A percentile compares a stretch with the other conserved stretches of the same genome.
Evolutionary conservation across 2,113 vertebrate species (phyloP).

Genomic region (Chloebia gouldiae): DNA sequence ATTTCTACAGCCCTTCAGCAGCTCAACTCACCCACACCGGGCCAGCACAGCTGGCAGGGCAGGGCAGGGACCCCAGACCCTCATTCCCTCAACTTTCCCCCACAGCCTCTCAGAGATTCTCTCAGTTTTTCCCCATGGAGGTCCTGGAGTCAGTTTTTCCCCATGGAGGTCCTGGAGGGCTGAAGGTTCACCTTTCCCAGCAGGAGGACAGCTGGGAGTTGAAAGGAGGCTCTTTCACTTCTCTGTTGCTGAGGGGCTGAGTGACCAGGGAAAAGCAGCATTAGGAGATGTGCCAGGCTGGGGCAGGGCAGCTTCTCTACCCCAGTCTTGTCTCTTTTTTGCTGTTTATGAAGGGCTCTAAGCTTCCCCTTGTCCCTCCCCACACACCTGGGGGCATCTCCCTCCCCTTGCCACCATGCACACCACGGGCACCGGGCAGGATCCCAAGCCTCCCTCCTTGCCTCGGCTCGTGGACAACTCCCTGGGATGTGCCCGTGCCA

Average conservation of each 20-base stretch:
- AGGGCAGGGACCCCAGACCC: not conserved
- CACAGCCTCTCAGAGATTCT: not conserved
- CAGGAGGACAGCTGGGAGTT: not conserved
- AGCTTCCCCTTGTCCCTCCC: not conserved
- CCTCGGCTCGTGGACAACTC: accelerated
- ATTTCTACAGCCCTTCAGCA: not conserved
- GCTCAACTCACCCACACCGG: not conserved
- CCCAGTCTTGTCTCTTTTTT: not conserved
- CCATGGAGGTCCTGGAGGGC: not conserved
- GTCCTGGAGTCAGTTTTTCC: too few species aligned
- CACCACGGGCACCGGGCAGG: not conserved
- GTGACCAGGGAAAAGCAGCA: not conserved
- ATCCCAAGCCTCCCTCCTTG: not conserved
- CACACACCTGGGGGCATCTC: accelerated
- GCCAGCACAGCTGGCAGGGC: not conserved
- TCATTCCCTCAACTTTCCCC: accelerated
- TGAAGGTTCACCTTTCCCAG: not conserved
- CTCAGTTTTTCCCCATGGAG: not conserved
- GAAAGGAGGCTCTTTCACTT: not conserved
- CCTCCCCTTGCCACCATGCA: accelerated
- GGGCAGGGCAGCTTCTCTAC: not conserved
- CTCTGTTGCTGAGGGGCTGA: not conserved
- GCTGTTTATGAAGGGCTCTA: not conserved
- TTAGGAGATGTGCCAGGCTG: accelerated
- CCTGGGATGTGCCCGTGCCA: accelerated